Percentiles rank a stretch among this genome's conserved stretches.
These are phyloP conservation scores for Pandion haliaetus DNA, from an alignment of 2,113 vertebrate genomes.

Conservation along the genomic window DNA sequence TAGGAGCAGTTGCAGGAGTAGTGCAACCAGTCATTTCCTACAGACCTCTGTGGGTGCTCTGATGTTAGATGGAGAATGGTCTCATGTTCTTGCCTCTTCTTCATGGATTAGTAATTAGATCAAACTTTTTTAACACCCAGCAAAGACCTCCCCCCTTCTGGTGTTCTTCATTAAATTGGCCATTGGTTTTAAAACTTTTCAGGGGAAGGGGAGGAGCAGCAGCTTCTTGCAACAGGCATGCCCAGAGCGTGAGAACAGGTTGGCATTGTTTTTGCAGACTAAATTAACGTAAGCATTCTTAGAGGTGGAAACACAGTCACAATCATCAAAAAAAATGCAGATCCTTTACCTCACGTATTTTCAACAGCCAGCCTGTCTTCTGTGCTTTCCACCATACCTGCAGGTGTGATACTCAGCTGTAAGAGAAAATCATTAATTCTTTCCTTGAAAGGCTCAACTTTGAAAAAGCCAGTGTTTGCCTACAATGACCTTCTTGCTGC, in stretches of 20 bases:
- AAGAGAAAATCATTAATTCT: conserved; percentile 42
- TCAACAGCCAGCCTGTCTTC: not conserved
- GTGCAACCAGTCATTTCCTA: not conserved
- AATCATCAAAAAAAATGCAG: not conserved
- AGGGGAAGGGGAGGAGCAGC: not conserved
- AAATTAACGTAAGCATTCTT: not conserved
- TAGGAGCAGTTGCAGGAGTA: not conserved
- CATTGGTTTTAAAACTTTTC: not conserved
- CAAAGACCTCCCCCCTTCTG: not conserved
- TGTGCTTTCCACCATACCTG: not conserved
- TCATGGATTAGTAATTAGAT: not conserved
- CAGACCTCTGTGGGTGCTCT: not conserved
- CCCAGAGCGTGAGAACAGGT: not conserved
- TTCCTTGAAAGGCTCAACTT: conserved; percentile 28
- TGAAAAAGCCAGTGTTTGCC: not conserved
- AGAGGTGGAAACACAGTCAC: not conserved
- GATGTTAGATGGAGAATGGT: not conserved
- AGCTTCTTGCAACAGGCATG: not conserved
- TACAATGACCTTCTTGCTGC: conserved; percentile 15
- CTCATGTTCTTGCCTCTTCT: not conserved
- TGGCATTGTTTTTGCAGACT: not conserved
- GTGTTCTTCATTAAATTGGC: not conserved
- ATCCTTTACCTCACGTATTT: not conserved
- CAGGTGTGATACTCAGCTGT: not conserved
- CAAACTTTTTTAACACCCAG: not conserved